Conservation (phyloP, 2,797 vertebrate species). For the Psittacula derbiana region DNA sequence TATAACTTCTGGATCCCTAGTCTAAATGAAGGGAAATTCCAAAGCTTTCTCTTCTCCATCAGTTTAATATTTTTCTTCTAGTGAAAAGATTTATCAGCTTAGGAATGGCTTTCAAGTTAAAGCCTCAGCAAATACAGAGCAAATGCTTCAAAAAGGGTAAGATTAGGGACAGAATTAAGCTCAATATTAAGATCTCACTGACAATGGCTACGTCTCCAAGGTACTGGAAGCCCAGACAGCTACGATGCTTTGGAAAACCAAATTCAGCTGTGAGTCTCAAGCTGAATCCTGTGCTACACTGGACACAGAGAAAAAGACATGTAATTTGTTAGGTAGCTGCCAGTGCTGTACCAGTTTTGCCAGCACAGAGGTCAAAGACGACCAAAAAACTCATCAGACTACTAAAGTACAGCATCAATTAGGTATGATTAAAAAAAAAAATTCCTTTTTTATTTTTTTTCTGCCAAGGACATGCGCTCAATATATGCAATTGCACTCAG, state of each 20-base stretch:
- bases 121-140: background rate
- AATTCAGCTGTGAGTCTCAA: background rate
- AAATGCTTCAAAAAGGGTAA: background rate
- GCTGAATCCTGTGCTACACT: background rate
- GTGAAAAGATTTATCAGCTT: background rate
- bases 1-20: background rate
- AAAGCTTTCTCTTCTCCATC: background rate
- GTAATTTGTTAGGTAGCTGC: background rate
- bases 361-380: background rate
- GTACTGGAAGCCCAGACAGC: background rate
- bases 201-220: background rate
- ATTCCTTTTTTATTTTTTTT: background rate
- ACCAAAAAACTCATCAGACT: background rate
- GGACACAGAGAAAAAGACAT: background rate
- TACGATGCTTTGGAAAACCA: background rate
- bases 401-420: background rate
- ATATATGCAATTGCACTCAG: background rate
- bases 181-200: background rate
- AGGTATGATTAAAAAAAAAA: accelerated
- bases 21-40: background rate
- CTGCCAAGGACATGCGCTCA: background rate
- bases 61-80: background rate
- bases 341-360: background rate
- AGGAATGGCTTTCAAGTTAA: background rate
- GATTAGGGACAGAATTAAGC: background rate